phyloP scores from a whole-genome alignment of 2,797 vertebrate species.

The Ambastaia sidthimunki region DNA sequence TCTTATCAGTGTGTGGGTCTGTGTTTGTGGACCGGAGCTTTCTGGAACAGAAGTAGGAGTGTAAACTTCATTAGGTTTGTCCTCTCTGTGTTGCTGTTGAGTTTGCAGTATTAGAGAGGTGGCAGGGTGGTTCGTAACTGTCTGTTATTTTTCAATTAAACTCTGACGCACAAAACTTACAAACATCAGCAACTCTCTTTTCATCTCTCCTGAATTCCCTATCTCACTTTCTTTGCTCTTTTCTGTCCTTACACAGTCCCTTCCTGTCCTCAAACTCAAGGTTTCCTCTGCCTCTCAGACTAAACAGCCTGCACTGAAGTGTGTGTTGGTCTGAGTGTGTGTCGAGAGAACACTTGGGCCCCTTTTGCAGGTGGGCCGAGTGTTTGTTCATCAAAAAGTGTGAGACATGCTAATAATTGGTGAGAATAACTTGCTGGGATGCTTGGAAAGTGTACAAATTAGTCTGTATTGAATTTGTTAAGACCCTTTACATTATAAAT shows the following conservation, averaged over 20 bases:
- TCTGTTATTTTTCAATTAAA: slow-evolving; percentile 82
- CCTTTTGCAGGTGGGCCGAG: neutral
- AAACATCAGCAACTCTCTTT: slow-evolving; percentile 51
- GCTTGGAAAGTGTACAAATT: neutral
- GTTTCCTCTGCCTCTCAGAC: slow-evolving; percentile 49
- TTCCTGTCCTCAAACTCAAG: slow-evolving; percentile 39
- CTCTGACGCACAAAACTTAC: slow-evolving; percentile 28
- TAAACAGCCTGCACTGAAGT: slow-evolving; percentile 47
- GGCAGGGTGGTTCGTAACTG: slow-evolving; percentile 68
- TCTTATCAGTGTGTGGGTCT: neutral
- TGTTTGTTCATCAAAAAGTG: neutral
- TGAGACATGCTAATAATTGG: slow-evolving; percentile 11
- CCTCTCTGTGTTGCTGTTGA: slow-evolving; percentile 52
- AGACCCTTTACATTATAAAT: too few species aligned
- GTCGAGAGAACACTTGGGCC: neutral
- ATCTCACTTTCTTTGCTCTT: neutral
- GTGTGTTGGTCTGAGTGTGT: slow-evolving; percentile 9
- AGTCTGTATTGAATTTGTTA: neutral
- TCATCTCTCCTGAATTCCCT: slow-evolving; percentile 14
- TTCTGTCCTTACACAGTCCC: slow-evolving; percentile 40
- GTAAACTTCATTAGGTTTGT: slow-evolving; percentile 45
- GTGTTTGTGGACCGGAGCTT: slow-evolving; percentile 36
- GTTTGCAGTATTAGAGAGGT: slow-evolving; percentile 74
- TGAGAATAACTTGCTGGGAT: neutral
- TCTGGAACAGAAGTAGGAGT: slow-evolving; percentile 42